Evolutionary conservation across 2,113 vertebrate genomes (phyloP), one percentile per base, ranked within the genome.

Genomic region (Barbus barbus): DNA sequence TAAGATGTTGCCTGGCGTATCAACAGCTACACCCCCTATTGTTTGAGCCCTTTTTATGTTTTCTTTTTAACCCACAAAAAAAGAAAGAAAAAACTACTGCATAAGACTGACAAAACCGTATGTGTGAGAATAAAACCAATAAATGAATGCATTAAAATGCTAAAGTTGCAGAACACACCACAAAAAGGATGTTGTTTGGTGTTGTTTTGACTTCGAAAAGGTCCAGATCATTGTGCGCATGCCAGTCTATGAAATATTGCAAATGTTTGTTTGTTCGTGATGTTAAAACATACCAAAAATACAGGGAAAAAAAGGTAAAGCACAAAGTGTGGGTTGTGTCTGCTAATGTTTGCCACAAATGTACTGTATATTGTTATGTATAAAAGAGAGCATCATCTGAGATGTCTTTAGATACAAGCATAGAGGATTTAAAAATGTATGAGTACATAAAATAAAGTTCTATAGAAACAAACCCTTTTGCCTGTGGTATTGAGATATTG

Each of bases 291-390:
- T 86, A 71, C 63, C 20, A 61, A 81, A 87, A 73, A 82, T 58
- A 75, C 41, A 67, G 58, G 56, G 71, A 76, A 72, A 75, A 75
- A 72, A 83, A 90, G 89, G 63, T 92, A 83, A 93, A 94, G 93
- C 93, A 94, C 93, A 94, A 93, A 85, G 85, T 92, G 92, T 94
- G 88, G 91, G 91, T 93, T 84, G 91, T 93, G 90, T 93, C 90
- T 91, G 88, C 88, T 93, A 81, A 76, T 84, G 92, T 92, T 93
- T 90, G 92, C 91, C 91, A 93, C 91, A 86, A 87, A 80, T 93
- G 91, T 94, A 85, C 71, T 73, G 71, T 73, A 73, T 91, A 87
- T 87, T 84, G 86, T 91, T 90, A 91, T 90, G 86, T 90, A 85
- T 87, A 87, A 88, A 90, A 91, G 86, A 92, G 77, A 89, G 76